A percentile compares a stretch with the other conserved stretches of the same genome.
Evolutionary conservation across 2,113 vertebrate genomes (phyloP).

Genomic region (Arenaria interpres): DNA sequence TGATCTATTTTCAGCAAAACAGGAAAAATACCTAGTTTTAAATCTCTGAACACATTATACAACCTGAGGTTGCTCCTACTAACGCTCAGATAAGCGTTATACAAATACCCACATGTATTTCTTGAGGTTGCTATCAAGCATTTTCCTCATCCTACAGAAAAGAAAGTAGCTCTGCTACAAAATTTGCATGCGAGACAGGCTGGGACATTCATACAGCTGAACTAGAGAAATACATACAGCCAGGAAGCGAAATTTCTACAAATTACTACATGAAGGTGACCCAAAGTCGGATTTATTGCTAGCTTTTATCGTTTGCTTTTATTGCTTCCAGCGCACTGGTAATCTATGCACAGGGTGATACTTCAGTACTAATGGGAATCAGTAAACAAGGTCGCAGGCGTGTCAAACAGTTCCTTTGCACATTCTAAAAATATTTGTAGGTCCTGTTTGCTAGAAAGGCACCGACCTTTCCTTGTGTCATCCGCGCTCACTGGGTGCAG

Average conservation of each 20-base stretch:
- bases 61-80: neutral
- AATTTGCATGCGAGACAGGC: neutral
- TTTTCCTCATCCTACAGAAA: neutral
- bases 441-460: neutral
- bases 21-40: neutral
- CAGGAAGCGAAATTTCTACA: neutral
- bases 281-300: neutral
- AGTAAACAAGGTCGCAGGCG: neutral
- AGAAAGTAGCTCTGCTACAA: neutral
- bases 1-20: neutral
- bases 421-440: neutral
- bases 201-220: neutral
- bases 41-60: neutral
- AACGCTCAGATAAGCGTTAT: neutral
- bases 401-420: neutral
- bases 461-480: neutral
- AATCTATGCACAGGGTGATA: neutral
- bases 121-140: neutral
- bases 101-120: neutral
- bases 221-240: neutral
- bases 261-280: constrained; percentile 20
- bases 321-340: neutral
- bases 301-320: neutral
- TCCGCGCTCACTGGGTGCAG: rapidly evolving
- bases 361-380: constrained; percentile 2